Evolutionary conservation across 2,888 invertebrate genomes (phyloP).

Genomic region (Oegoconia quadripuncta): DNA sequence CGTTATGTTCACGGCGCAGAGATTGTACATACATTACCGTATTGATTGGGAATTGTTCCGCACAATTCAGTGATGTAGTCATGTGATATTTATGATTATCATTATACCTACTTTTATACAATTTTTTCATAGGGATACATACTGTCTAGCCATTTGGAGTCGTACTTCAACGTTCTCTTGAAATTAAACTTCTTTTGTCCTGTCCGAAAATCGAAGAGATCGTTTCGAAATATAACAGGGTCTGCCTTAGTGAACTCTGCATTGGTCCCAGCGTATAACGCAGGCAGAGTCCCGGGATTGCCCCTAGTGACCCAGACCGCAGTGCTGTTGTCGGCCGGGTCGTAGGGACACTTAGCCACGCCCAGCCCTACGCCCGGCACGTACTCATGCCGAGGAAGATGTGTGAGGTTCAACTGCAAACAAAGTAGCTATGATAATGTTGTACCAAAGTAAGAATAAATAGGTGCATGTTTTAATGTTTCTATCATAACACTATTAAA

Average conservation of each 20-base stretch:
- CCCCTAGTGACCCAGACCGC: conserved; percentile 85
- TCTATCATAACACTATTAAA: too few relatives aligned
- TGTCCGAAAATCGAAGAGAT: conserved; percentile 80
- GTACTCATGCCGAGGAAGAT: conserved; percentile 78
- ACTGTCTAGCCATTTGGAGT: conserved; percentile 87
- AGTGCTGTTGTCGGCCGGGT: conserved; percentile 86
- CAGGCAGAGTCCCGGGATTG: conserved; percentile 82
- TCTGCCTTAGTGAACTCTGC: conserved; percentile 86
- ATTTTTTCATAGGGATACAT: conserved; percentile 40
- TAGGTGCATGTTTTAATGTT: too few relatives aligned
- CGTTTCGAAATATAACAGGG: conserved; percentile 85
- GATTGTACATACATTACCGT: too few relatives aligned
- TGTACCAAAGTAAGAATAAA: too few relatives aligned
- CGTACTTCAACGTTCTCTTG: conserved; percentile 83
- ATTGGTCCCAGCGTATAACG: conserved; percentile 85
- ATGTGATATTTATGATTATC: too few relatives aligned
- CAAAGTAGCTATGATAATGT: background rate
- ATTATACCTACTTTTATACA: conserved; percentile 1
- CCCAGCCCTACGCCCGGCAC: conserved; percentile 83
- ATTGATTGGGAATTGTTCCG: too few relatives aligned
- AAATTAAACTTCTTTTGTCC: conserved; percentile 81
- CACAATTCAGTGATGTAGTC: too few relatives aligned
- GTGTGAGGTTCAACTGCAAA: conserved; percentile 74
- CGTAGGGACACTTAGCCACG: conserved; percentile 85
- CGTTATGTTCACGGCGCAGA: too few relatives aligned